phyloP scores from a whole-genome alignment of 23 tunicate species.

The Oikopleura albicans region DNA sequence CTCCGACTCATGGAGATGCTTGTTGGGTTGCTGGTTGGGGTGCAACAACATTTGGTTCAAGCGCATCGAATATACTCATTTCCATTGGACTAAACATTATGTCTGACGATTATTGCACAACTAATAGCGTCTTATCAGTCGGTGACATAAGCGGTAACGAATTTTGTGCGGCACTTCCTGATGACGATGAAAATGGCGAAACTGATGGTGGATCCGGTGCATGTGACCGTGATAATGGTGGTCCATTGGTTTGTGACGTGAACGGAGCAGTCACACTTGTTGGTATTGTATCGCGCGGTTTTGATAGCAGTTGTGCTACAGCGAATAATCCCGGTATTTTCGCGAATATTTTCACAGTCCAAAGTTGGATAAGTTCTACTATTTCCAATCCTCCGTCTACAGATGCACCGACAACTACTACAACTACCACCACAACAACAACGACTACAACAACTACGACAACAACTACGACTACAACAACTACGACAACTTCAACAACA shows the following conservation, averaged over 20 bases:
- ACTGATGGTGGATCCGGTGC: neutral
- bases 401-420: neutral
- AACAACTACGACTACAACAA: neutral
- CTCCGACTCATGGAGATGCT: neutral
- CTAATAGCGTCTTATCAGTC: neutral
- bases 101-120: neutral
- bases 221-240: neutral
- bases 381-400: neutral
- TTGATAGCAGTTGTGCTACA: neutral
- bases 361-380: neutral
- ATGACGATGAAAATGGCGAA: neutral
- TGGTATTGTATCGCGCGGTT: neutral
- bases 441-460: neutral
- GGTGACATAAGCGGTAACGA: neutral
- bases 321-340: neutral
- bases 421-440: neutral
- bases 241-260: neutral
- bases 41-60: neutral
- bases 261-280: neutral
- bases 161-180: neutral
- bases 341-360: neutral
- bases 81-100: neutral
- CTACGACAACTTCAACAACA: neutral
- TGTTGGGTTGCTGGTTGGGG: neutral
- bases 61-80: neutral